Evolutionary conservation across 1,140 invertebrate species (phyloP).

Genomic region (Neotoxoptera formosana): DNA sequence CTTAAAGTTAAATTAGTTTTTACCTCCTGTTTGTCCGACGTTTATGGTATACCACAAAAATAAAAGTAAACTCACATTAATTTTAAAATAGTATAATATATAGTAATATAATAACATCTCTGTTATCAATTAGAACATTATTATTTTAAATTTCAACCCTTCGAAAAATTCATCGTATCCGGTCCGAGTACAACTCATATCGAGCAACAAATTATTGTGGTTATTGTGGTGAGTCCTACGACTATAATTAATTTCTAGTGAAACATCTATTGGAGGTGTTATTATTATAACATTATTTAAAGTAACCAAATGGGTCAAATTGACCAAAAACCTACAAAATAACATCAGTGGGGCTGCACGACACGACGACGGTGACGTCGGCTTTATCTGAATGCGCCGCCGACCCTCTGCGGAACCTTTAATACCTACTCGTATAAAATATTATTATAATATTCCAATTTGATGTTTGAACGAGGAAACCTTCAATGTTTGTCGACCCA

Average conservation of each 20-base stretch:
- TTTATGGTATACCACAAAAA: not conserved
- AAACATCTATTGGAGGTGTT: not conserved
- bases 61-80: not conserved
- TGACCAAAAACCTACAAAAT: not conserved
- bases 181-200: not conserved
- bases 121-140: not conserved
- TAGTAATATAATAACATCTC: not conserved
- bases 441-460: conserved; percentile 40
- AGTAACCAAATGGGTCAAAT: not conserved
- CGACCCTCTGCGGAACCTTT: not conserved
- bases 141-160: not conserved
- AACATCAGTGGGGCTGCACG: not conserved
- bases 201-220: not conserved
- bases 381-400: not conserved
- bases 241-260: not conserved
- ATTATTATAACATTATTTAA: too few species aligned
- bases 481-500: conserved; percentile 43
- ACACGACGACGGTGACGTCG: not conserved
- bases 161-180: not conserved
- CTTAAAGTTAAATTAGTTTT: conserved; percentile 45
- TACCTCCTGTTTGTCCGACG: not conserved
- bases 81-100: not conserved
- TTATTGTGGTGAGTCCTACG: not conserved
- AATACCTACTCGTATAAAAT: not conserved
- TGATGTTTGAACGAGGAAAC: conserved; percentile 24